Conservation (phyloP, 2,797 vertebrate species). For the Falco columbarius region DNA sequence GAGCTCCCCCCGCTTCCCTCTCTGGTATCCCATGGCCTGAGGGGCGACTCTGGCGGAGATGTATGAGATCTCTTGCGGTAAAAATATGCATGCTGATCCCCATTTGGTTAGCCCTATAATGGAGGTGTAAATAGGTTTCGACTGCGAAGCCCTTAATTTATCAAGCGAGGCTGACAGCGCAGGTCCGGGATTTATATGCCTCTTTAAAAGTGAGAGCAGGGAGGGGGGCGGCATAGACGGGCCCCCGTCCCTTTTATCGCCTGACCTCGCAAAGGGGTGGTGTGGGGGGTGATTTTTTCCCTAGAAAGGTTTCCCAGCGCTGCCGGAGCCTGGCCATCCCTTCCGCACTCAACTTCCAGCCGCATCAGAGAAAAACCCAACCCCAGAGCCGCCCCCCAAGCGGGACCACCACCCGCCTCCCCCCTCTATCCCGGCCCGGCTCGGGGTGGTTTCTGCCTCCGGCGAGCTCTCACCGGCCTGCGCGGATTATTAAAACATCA, state of each 20-base stretch:
- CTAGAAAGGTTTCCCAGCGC: background rate
- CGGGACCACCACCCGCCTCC: accelerated
- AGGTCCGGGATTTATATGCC: constrained; percentile 8
- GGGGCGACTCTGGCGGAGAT: constrained; percentile 83
- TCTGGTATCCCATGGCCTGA: constrained; percentile 75
- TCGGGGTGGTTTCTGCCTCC: background rate
- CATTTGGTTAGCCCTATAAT: constrained; percentile 83
- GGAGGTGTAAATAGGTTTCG: constrained; percentile 85
- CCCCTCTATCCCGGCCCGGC: background rate
- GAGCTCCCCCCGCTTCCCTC: constrained; percentile 44
- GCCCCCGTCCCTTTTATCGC: background rate
- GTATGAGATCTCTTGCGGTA: constrained; percentile 82
- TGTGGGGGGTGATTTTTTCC: background rate
- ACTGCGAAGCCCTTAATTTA: constrained; percentile 82
- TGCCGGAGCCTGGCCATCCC: background rate
- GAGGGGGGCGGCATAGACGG: background rate
- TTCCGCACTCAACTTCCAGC: background rate
- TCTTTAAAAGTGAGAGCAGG: background rate
- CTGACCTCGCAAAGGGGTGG: background rate
- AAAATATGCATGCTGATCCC: constrained; percentile 86
- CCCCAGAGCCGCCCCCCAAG: background rate
- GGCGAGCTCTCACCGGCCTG: background rate
- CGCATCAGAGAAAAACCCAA: background rate
- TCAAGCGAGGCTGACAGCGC: constrained; percentile 77
- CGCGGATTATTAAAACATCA: constrained; percentile 74